phyloP scores from a whole-genome alignment of 2,888 invertebrate genomes.

The Agapostemon virescens region DNA sequence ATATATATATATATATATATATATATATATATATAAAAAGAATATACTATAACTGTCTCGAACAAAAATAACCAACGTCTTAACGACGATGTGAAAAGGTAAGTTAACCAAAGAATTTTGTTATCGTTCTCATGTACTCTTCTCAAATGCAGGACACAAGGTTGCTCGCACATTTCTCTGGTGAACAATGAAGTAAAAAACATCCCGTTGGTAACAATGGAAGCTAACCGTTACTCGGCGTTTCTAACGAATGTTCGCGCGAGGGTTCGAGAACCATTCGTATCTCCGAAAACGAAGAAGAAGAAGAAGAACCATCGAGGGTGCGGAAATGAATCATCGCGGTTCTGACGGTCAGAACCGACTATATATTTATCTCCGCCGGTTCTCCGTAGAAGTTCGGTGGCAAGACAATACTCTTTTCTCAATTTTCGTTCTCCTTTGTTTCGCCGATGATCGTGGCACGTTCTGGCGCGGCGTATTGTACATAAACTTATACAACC shows the following conservation, averaged over 20 bases:
- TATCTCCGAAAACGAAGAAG: background rate
- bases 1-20: too few species aligned
- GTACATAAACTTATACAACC: conserved; percentile 24
- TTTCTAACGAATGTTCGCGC: background rate
- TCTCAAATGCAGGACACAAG: background rate
- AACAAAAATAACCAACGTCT: background rate
- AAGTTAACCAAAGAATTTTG: background rate
- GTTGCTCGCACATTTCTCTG: background rate
- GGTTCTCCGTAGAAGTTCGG: background rate
- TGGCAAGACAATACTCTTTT: background rate
- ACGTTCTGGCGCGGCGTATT: conserved; percentile 37
- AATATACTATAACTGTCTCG: background rate
- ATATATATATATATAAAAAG: too few species aligned
- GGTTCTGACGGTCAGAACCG: background rate
- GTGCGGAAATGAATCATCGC: background rate
- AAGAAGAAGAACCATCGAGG: background rate
- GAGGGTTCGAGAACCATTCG: background rate
- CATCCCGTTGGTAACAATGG: background rate
- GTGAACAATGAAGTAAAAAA: background rate
- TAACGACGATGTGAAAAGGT: background rate
- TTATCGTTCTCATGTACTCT: background rate
- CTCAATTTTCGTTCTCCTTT: background rate
- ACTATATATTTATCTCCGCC: background rate
- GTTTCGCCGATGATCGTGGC: conserved; percentile 54
- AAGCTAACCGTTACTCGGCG: background rate